A percentile compares a stretch with the other conserved stretches of the same genome.
Conservation (phyloP, 1,140 invertebrate species). For the Mercenaria mercenaria region DNA sequence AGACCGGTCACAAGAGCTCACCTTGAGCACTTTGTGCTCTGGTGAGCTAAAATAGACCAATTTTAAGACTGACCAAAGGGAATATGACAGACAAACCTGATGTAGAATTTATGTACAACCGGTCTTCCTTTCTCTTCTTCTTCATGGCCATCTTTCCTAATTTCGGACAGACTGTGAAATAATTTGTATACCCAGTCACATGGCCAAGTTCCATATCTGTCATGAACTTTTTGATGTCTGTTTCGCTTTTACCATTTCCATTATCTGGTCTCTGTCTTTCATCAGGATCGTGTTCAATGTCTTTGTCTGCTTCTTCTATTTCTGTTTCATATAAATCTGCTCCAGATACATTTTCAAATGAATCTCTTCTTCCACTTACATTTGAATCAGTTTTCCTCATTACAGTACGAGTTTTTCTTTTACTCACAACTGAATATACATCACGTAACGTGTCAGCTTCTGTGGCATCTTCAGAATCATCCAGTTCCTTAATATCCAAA, state of each 20-base stretch:
- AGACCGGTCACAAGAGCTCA: too few relatives aligned
- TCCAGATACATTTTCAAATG: neutral
- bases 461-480: neutral
- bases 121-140: neutral
- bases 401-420: too few relatives aligned
- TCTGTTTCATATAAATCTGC: neutral
- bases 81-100: too few relatives aligned
- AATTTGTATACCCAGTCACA: conserved; percentile 88
- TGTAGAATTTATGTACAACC: conserved; percentile 23
- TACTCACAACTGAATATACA: too few relatives aligned
- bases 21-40: too few relatives aligned
- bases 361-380: too few relatives aligned
- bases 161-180: conserved; percentile 88
- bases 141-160: conserved; percentile 79
- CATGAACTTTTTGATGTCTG: conserved; percentile 27
- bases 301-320: neutral
- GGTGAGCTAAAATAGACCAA: too few relatives aligned
- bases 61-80: too few relatives aligned
- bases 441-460: neutral
- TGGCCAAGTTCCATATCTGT: conserved; percentile 66
- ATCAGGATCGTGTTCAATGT: neutral
- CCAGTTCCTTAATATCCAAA: too few relatives aligned
- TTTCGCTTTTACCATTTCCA: neutral
- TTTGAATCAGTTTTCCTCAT: too few relatives aligned
- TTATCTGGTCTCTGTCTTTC: neutral